A percentile compares a stretch with the other conserved stretches of the same genome.
Conservation (phyloP, 2,888 invertebrate species). For the Eupithecia tripunctaria region DNA sequence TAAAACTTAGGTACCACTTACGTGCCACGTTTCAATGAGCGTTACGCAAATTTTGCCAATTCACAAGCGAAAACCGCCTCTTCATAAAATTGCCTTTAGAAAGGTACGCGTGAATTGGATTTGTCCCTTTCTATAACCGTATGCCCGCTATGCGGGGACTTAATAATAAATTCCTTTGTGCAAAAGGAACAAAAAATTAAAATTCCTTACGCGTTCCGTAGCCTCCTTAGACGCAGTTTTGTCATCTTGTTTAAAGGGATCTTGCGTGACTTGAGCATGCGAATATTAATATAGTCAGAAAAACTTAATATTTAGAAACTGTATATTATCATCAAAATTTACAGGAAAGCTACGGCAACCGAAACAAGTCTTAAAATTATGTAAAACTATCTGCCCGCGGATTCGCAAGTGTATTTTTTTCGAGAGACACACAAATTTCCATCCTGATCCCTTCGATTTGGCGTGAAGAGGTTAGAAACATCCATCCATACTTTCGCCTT, state of each 20-base stretch:
- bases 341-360: background rate
- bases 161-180: conserved; percentile 80
- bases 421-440: background rate
- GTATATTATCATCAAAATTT: conserved; percentile 1
- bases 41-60: conserved; percentile 10
- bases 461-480: background rate
- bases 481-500: background rate
- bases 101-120: conserved; percentile 62
- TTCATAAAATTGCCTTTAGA: conserved; percentile 16
- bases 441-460: background rate
- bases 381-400: background rate
- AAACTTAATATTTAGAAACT: background rate
- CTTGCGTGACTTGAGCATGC: conserved; percentile 58
- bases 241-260: conserved; percentile 72
- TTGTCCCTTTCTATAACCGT: conserved; percentile 66
- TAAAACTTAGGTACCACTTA: conserved; percentile 5
- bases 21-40: conserved; percentile 8
- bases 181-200: conserved; percentile 77
- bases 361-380: background rate
- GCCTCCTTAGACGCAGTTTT: conserved; percentile 70
- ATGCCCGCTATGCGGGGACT: conserved; percentile 68
- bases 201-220: conserved; percentile 73
- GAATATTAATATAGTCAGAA: conserved; percentile 32
- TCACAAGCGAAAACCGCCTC: conserved; percentile 26
- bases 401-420: background rate